A percentile compares a stretch with the other conserved stretches of the same genome.
phyloP scores from a whole-genome alignment of 1,140 invertebrate genomes.

The Globodera ellingtonae region DNA sequence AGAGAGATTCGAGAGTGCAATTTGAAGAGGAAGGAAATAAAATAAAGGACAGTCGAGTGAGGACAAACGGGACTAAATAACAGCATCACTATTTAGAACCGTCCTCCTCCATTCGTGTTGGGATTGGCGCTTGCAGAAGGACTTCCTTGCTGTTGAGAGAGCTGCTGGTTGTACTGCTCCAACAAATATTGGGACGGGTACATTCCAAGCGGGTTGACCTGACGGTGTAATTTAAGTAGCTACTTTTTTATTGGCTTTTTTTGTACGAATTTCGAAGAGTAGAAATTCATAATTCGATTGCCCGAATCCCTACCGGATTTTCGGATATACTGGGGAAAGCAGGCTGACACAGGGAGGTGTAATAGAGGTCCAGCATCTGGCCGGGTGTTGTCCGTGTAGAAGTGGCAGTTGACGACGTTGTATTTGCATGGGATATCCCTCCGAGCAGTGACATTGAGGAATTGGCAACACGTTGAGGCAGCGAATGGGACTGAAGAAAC shows the following conservation, averaged over 20 bases:
- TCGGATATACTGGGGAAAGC: conserved; percentile 43
- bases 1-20: background rate
- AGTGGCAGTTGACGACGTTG: background rate
- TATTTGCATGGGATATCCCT: conserved; percentile 19
- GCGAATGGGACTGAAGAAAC: conserved; percentile 28
- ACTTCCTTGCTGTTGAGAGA: conserved; percentile 29
- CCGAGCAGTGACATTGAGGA: conserved; percentile 20
- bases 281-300: too few relatives aligned
- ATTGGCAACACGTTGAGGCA: conserved; percentile 32
- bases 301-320: conserved; percentile 19
- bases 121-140: background rate
- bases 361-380: conserved; percentile 43
- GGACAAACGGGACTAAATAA: background rate
- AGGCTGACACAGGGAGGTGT: conserved; percentile 41
- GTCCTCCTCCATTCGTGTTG: conserved; percentile 16
- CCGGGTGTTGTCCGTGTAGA: conserved; percentile 31
- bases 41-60: background rate
- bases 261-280: too few relatives aligned
- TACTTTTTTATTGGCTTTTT: too few relatives aligned
- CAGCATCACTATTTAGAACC: background rate
- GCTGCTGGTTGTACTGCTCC: conserved; percentile 41
- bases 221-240: background rate
- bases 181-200: conserved; percentile 37
- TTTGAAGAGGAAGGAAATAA: background rate
- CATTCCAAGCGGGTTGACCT: conserved; percentile 28